Percentiles rank a stretch among this genome's conserved stretches.
Conservation (phyloP, 2,113 vertebrate genomes). For the Callocephalon fimbriatum region DNA sequence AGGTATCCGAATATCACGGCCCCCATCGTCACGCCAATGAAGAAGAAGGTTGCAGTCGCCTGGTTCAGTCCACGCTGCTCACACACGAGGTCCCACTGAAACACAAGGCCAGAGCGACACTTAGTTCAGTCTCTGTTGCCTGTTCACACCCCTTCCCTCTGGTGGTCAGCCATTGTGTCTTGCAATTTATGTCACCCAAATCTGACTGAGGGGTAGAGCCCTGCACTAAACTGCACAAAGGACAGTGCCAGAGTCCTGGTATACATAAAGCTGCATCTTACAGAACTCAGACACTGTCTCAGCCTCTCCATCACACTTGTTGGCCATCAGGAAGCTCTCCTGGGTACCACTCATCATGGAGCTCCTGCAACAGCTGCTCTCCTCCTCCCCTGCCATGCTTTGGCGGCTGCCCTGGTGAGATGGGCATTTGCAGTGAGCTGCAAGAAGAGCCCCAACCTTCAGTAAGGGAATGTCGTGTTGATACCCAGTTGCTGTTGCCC, state of each 20-base stretch:
- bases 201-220: not conserved
- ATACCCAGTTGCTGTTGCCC: not conserved
- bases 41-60: conserved; percentile 85
- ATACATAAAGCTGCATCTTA: not conserved
- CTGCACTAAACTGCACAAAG: not conserved
- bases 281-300: not conserved
- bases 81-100: conserved; percentile 92
- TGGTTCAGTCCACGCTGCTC: conserved; percentile 84
- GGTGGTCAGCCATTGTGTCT: accelerated
- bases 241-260: too few species aligned
- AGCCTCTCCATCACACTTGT: not conserved
- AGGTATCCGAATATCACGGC: conserved; percentile 84
- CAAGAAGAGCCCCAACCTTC: accelerated
- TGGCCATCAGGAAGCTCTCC: not conserved
- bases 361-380: not conserved
- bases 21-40: conserved; percentile 85
- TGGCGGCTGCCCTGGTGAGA: not conserved
- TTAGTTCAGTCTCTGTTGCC: not conserved
- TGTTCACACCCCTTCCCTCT: not conserved
- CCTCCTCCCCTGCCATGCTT: accelerated
- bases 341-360: not conserved
- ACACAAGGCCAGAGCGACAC: not conserved
- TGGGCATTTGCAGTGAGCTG: not conserved
- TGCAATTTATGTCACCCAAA: accelerated
- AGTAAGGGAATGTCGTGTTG: accelerated